Evolutionary conservation across 2,113 vertebrate species (phyloP).

Genomic region (Climacteris rufus): DNA sequence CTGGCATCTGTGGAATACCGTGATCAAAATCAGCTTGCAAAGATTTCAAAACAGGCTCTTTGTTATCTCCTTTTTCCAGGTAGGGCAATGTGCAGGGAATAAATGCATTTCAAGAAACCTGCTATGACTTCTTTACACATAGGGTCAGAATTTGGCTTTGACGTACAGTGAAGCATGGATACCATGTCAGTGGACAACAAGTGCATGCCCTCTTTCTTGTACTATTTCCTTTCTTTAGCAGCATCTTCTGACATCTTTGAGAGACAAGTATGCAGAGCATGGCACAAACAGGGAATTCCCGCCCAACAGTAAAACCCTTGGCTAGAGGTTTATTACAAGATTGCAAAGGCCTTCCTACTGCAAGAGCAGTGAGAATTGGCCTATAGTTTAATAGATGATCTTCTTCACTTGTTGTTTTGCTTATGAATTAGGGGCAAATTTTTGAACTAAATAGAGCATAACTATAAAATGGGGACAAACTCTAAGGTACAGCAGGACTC

Average conservation of each 20-base stretch:
- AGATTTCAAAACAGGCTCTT: background rate
- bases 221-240: background rate
- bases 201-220: background rate
- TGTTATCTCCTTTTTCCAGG: background rate
- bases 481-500: background rate
- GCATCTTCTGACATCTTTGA: background rate
- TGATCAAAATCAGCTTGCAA: background rate
- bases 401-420: background rate
- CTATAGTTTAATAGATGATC: background rate
- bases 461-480: background rate
- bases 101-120: background rate
- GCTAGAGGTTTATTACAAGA: background rate
- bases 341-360: background rate
- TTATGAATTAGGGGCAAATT: background rate
- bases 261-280: background rate
- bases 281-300: background rate
- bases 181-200: background rate
- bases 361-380: background rate
- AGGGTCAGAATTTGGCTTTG: background rate
- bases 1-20: background rate
- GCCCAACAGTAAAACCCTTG: accelerated
- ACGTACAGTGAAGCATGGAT: background rate
- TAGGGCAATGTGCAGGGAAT: background rate
- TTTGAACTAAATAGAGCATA: background rate
- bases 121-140: background rate